These are phyloP conservation scores for Astyanax mexicanus DNA, from an alignment of 2,797 vertebrate species.

Conservation along the genomic window DNA sequence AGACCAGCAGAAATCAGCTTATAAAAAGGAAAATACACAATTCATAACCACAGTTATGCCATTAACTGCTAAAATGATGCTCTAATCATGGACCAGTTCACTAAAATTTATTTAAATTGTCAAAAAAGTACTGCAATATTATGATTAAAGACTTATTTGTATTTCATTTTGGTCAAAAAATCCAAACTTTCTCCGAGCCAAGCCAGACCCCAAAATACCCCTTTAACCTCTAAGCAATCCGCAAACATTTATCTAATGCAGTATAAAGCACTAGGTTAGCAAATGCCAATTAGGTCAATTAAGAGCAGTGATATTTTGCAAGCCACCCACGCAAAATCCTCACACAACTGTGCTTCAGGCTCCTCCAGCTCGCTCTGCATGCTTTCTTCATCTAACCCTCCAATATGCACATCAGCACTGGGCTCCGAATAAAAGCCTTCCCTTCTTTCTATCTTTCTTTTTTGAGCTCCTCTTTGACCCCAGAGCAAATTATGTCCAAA, in stretches of 20 bases:
- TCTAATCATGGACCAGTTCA: background rate
- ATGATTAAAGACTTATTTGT: background rate
- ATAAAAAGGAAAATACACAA: no score
- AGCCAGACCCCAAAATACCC: no score
- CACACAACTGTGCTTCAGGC: constrained; percentile 11
- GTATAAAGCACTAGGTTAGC: constrained; percentile 9
- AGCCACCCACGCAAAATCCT: constrained; percentile 11
- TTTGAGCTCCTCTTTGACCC: background rate
- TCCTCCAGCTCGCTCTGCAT: background rate
- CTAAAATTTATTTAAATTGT: background rate
- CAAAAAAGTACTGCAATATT: background rate
- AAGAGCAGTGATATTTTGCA: constrained; percentile 28
- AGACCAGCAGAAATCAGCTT: no score
- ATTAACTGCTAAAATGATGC: background rate
- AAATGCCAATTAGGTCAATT: constrained; percentile 34
- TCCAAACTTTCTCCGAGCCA: background rate
- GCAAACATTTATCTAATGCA: background rate
- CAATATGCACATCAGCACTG: background rate
- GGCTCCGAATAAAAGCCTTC: background rate
- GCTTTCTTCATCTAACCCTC: background rate
- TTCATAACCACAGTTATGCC: background rate
- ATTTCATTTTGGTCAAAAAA: background rate
- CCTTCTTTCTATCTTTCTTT: background rate
- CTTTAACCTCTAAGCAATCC: background rate
- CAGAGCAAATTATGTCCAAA: constrained; percentile 28